Conservation (phyloP, 1,140 invertebrate species). For the Gryllus bimaculatus region DNA sequence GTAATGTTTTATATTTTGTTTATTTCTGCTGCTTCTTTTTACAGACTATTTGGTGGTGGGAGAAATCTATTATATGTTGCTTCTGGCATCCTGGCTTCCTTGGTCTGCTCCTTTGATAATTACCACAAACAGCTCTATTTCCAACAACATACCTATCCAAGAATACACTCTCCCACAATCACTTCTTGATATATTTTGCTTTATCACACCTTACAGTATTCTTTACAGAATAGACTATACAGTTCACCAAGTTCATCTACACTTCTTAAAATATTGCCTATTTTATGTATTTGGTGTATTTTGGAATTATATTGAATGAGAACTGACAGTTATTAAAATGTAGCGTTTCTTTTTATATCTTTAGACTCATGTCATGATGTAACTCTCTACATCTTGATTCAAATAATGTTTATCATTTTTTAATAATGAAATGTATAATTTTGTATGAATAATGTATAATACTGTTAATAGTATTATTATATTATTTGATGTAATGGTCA, state of each 20-base stretch:
- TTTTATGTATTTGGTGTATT: no score
- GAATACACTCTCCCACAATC: background rate
- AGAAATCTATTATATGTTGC: slow-evolving; percentile 13
- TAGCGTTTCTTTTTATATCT: no score
- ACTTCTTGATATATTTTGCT: background rate
- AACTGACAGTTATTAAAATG: no score
- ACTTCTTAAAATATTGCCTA: no score
- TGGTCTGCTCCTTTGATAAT: background rate
- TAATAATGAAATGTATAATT: no score
- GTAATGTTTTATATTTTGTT: background rate
- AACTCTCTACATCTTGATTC: no score
- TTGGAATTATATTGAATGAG: no score
- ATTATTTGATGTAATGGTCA: no score
- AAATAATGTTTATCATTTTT: no score
- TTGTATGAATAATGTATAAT: no score
- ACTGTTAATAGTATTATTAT: no score
- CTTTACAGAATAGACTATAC: background rate
- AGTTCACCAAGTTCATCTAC: background rate
- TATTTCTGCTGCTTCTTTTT: slow-evolving; percentile 14
- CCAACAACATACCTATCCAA: slow-evolving; percentile 6
- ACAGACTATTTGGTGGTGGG: slow-evolving; percentile 13
- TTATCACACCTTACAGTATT: slow-evolving; percentile 7
- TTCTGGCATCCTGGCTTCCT: slow-evolving; percentile 12
- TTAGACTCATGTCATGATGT: no score
- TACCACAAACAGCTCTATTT: background rate